A percentile compares a stretch with the other conserved stretches of the same genome.
Evolutionary conservation across 2,113 vertebrate genomes (phyloP).

Genomic region (Corythoichthys haematopterus): DNA sequence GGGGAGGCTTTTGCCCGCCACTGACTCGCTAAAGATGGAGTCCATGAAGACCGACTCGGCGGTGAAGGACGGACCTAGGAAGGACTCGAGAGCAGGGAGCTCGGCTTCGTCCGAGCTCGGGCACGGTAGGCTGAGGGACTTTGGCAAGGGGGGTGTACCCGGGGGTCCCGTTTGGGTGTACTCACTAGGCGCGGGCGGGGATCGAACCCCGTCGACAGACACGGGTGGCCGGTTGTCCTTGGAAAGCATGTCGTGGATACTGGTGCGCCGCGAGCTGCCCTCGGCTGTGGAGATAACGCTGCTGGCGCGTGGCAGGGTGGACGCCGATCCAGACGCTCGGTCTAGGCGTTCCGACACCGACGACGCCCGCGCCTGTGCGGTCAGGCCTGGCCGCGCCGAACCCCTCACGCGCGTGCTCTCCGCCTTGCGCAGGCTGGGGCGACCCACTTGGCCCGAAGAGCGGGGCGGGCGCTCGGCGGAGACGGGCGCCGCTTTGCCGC

Average conservation of each 20-base stretch:
- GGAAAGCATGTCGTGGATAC: slow-evolving; percentile 94
- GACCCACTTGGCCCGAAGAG: slow-evolving; percentile 58
- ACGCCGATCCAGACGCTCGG: slow-evolving; percentile 42
- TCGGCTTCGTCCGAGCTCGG: slow-evolving; percentile 67
- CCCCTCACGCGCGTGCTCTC: slow-evolving; percentile 81
- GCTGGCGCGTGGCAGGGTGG: slow-evolving; percentile 91
- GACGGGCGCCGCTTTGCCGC: slow-evolving; percentile 71
- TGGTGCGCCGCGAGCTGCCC: slow-evolving; percentile 90
- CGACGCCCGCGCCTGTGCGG: slow-evolving; percentile 74
- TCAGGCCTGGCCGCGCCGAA: slow-evolving; percentile 67
- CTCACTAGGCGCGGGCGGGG: slow-evolving; percentile 86
- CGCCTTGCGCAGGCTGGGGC: slow-evolving; percentile 74
- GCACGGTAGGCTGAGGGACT: slow-evolving; percentile 71
- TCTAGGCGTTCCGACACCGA: slow-evolving; percentile 79
- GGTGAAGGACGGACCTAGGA: slow-evolving; percentile 73
- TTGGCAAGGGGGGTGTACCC: slow-evolving; percentile 48
- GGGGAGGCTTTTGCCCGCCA: slow-evolving; percentile 68
- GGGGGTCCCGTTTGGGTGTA: slow-evolving; percentile 70
- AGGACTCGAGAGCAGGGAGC: slow-evolving; percentile 71
- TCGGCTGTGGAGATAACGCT: slow-evolving; percentile 96
- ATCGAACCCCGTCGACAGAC: slow-evolving; percentile 78
- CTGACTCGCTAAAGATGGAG: slow-evolving; percentile 66
- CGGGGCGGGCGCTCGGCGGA: slow-evolving; percentile 71
- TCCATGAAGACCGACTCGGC: slow-evolving; percentile 71
- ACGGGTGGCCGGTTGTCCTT: slow-evolving; percentile 87